These are phyloP conservation scores for Cephus cinctus DNA, from an alignment of 1,140 invertebrate genomes.

Conservation along the genomic window DNA sequence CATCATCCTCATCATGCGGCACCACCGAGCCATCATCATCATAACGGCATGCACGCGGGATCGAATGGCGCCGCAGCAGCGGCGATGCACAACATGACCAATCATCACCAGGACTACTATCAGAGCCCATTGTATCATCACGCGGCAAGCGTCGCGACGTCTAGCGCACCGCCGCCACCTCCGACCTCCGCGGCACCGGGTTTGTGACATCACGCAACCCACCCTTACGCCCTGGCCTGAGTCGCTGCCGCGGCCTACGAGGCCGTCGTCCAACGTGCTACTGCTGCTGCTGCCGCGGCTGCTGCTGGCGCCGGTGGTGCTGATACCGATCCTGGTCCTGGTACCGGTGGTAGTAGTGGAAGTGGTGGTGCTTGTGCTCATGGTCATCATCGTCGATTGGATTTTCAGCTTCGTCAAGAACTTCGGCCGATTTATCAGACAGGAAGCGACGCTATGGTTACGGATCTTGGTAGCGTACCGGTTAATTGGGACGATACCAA, in stretches of 20 bases:
- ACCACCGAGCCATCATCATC: constrained; percentile 43
- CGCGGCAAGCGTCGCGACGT: constrained; percentile 63
- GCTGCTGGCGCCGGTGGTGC: neutral
- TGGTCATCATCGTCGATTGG: neutral
- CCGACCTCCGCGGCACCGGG: constrained; percentile 62
- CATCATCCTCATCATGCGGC: constrained; percentile 43
- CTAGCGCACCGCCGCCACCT: constrained; percentile 40
- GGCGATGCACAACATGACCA: constrained; percentile 63
- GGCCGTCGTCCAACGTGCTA: constrained; percentile 17
- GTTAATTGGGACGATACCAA: too few relatives aligned
- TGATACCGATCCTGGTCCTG: neutral
- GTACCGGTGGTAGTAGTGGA: neutral
- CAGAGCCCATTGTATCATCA: constrained; percentile 75
- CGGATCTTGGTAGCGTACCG: too few relatives aligned
- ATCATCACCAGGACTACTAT: constrained; percentile 75
- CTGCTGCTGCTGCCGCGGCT: neutral
- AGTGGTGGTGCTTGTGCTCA: neutral
- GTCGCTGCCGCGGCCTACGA: constrained; percentile 41
- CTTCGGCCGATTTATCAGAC: too few relatives aligned
- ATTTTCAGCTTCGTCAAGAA: neutral
- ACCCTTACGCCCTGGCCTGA: constrained; percentile 69
- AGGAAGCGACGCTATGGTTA: too few relatives aligned
- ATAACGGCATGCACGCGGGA: constrained; percentile 59
- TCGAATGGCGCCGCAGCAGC: constrained; percentile 63
- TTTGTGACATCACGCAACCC: constrained; percentile 67